Percentiles rank a stretch among this genome's conserved stretches.
These are phyloP conservation scores for Dynastes hyllus DNA, from an alignment of 2,888 invertebrate species.

Conservation along the genomic window DNA sequence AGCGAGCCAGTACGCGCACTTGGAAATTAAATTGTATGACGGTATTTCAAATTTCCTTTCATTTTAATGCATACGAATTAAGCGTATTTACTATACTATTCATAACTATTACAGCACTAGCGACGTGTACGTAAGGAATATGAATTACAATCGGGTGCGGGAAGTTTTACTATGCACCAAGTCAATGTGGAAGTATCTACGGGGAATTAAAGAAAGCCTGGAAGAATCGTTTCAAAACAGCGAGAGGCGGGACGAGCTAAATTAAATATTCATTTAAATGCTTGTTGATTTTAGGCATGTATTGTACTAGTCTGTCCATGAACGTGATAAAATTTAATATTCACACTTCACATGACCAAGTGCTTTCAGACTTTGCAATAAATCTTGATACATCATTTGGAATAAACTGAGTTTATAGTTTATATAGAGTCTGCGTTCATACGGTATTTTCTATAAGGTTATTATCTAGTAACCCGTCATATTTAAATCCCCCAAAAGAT, in stretches of 20 bases:
- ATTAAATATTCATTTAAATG: constrained; percentile 2
- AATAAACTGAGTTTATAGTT: too few species aligned
- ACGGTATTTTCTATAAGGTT: too few species aligned
- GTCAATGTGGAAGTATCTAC: neutral
- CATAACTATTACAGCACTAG: constrained; percentile 40
- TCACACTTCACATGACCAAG: too few species aligned
- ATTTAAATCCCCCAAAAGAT: too few species aligned
- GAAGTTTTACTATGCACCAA: constrained; percentile 24
- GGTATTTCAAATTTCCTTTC: constrained; percentile 41
- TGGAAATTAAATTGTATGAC: constrained; percentile 36
- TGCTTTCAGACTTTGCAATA: too few species aligned
- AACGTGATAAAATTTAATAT: constrained; percentile 9
- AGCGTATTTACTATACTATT: constrained; percentile 24
- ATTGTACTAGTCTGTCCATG: neutral
- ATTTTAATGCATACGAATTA: constrained; percentile 34
- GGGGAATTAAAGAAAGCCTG: neutral
- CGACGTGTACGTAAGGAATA: constrained; percentile 23
- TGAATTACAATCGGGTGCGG: constrained; percentile 1
- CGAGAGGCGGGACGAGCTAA: too few species aligned
- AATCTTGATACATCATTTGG: too few species aligned
- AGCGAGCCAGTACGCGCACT: neutral
- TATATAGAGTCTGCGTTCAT: too few species aligned
- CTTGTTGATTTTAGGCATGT: too few species aligned
- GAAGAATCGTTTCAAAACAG: neutral
- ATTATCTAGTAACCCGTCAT: too few species aligned